Percentiles rank a stretch among this genome's conserved stretches.
Conservation (phyloP, 2,113 vertebrate genomes). For the Mohoua ochrocephala region DNA sequence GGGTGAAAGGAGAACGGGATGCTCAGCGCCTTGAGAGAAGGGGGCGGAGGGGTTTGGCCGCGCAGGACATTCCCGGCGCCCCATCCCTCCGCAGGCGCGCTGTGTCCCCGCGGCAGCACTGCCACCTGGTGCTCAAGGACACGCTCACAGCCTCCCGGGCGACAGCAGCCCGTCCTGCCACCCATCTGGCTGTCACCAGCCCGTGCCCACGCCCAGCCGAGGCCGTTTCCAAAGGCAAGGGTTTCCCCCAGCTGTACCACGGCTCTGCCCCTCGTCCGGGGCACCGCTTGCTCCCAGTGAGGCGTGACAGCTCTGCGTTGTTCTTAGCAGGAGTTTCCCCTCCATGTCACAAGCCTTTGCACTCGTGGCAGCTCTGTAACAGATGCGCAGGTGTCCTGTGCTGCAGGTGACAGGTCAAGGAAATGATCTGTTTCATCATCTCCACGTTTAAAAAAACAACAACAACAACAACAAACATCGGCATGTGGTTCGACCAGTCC, state of each 20-base stretch:
- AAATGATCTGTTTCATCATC: neutral
- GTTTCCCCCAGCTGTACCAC: rapidly evolving
- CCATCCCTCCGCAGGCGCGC: neutral
- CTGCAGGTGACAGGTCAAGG: neutral
- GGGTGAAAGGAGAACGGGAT: neutral
- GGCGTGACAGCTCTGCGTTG: rapidly evolving
- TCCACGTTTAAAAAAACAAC: neutral
- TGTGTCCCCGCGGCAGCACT: neutral
- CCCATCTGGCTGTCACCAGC: rapidly evolving
- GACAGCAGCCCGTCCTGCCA: rapidly evolving
- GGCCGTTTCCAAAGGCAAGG: neutral
- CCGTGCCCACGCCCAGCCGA: rapidly evolving
- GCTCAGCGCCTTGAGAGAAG: neutral
- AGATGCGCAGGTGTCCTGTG: rapidly evolving
- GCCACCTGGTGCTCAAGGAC: slow-evolving; percentile 19
- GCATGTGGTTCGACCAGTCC: neutral
- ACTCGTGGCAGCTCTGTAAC: neutral
- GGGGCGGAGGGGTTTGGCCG: too few species aligned
- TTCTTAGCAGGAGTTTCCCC: neutral
- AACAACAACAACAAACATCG: too few species aligned
- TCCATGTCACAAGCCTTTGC: rapidly evolving
- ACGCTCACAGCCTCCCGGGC: neutral
- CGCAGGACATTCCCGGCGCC: rapidly evolving
- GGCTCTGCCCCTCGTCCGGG: neutral
- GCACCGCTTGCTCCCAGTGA: neutral